Evolutionary conservation across 2,888 invertebrate genomes (phyloP).

Genomic region (Lasioglossum lativentre): DNA sequence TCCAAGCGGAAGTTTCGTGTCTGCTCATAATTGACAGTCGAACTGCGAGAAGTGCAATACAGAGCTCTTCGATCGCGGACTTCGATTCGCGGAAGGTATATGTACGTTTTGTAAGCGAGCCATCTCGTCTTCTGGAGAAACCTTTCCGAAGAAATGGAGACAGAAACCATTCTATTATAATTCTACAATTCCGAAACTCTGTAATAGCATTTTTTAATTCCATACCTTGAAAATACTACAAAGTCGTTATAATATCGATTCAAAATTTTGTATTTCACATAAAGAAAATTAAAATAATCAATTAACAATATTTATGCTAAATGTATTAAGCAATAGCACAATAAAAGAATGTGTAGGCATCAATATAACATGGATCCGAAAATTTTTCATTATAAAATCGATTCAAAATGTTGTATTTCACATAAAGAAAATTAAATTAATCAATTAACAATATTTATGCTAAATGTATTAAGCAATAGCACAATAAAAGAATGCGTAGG

Average conservation of each 20-base stretch:
- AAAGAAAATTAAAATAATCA: too few species aligned
- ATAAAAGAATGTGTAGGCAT: too few species aligned
- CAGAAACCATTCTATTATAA: background rate
- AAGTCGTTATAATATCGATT: too few species aligned
- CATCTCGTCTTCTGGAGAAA: background rate
- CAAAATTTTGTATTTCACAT: background rate
- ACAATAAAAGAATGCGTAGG: too few species aligned
- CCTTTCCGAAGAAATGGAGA: background rate
- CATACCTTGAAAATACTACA: too few species aligned
- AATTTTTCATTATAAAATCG: too few species aligned
- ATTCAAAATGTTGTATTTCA: too few species aligned
- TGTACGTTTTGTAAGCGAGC: background rate
- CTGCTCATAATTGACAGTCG: slow-evolving; percentile 29
- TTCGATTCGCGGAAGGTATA: background rate
- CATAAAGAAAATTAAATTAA: too few species aligned
- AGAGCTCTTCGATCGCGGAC: background rate
- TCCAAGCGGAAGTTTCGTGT: slow-evolving; percentile 15
- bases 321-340: background rate
- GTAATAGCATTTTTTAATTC: background rate
- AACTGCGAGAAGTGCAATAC: background rate
- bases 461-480: too few species aligned
- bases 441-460: too few species aligned
- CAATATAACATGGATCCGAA: too few species aligned
- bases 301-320: background rate
- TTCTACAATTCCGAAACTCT: background rate